phyloP scores from a whole-genome alignment of 2,888 invertebrate genomes.

The Lithophane semibrunnea region DNA sequence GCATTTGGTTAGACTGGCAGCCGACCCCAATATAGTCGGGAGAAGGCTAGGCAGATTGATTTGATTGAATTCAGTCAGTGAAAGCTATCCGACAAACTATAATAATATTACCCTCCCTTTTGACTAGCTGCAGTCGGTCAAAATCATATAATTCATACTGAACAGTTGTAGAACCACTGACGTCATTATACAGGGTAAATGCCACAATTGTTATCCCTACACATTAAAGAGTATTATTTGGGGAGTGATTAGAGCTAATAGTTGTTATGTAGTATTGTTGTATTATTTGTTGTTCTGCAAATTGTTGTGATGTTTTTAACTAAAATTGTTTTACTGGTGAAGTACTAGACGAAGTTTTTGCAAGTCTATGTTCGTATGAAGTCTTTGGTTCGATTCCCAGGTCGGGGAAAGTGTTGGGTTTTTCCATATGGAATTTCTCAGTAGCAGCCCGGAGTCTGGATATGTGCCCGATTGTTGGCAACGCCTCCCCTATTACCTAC shows the following conservation, averaged over 20 bases:
- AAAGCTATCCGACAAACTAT: too few relatives aligned
- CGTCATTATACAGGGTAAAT: constrained; percentile 62
- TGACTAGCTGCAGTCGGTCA: not conserved
- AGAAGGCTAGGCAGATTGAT: too few relatives aligned
- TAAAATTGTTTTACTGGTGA: not conserved
- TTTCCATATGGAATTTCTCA: too few relatives aligned
- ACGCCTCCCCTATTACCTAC: too few relatives aligned
- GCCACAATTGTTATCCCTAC: constrained; percentile 64
- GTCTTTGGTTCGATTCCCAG: too few relatives aligned
- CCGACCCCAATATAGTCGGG: too few relatives aligned
- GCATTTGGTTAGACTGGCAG: too few relatives aligned
- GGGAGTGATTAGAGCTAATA: constrained; percentile 58
- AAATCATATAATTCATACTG: not conserved
- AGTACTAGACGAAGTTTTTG: not conserved
- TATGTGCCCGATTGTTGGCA: too few relatives aligned
- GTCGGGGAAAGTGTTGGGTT: too few relatives aligned
- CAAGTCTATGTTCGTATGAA: not conserved
- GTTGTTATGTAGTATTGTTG: constrained; percentile 42
- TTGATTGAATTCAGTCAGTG: too few relatives aligned
- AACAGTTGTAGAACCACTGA: constrained; percentile 58
- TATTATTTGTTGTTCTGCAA: constrained; percentile 35
- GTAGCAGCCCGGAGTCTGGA: too few relatives aligned
- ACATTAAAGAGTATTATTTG: constrained; percentile 61
- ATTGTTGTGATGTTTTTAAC: constrained; percentile 12
- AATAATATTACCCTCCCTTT: too few relatives aligned